Evolutionary conservation across 2,888 invertebrate genomes (phyloP), one percentile per base, ranked within the genome.

Genomic region (Cistogaster globosa): DNA sequence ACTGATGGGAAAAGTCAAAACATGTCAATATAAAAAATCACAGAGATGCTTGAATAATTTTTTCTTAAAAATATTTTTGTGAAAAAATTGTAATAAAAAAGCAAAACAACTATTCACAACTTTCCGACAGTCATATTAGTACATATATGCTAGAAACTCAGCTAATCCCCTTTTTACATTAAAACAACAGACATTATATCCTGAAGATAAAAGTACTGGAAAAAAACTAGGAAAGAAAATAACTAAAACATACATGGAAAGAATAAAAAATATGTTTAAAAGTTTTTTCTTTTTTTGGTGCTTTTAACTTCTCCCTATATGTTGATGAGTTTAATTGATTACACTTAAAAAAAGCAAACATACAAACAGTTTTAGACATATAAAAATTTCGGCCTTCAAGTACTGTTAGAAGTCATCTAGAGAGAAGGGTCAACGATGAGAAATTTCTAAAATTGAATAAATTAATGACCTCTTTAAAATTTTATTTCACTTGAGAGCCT

Each of bases 1-100:
- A 78, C 18, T 77, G 76, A 77, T 62, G 53, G 53, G 67, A 77
- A 72, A 71, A 72, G 80, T 78, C 82, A 74, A 57, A 68, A 81
- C 81, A 78, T 63, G 78, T 69, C 81, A 85, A 82, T 83, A 63
- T 18, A 60, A 58, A 79, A 60, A 45, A 45, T 71, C 53, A 58
- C 51, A 60, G 22, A 83, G 11, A 26, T 53, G 20, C n/a, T 22
- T 67, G 38, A 26, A 20, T 32, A 26, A 8, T 32, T 32, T 32
- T 32, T 32, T 32, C 6, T 32, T 32, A 2, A 7, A n/a, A n/a
- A n/a, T n/a, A 32, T 32, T 4, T 26, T n/a, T 68, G 32, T 55
- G 4, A 16, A 53, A 22, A 53, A 14, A 51, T 51, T 7, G 8
- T 51, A 16, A n/a, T n/a, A 2, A 53, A 48, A 48, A 16, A 48